Base-by-base conservation (phyloP, 23 tunicate genomes). In the Phallusia fumigata region DNA sequence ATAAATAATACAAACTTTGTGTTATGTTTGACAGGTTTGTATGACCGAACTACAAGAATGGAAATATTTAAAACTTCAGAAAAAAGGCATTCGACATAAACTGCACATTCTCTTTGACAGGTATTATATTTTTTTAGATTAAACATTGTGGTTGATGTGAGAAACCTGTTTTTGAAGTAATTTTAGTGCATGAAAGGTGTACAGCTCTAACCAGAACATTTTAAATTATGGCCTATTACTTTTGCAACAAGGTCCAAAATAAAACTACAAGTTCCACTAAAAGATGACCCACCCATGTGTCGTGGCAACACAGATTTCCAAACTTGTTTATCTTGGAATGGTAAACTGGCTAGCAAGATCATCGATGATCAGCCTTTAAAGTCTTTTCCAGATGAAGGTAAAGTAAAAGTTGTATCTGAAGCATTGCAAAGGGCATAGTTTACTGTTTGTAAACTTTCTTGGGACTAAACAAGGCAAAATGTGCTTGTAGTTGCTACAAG, bases 271-370 rank as follows among this genome's bases (percentile, higher is more conserved):
- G 22, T 86, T n/a, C 81, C 84, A 0, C 0, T 86, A 31, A 31
- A 74, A 31, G 52, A 50, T 32, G 77, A 65, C 12, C 45, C 74
- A 35, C 90, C 90, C 5, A 65, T 35, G 34, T 47, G 75, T 35
- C 33, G 91, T 36, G 33, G 82, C 21, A 78, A 74, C 31, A n/a
- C 47, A 21, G 65, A 32, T 5, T 31, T 50, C 0, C 47, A 45
- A 22, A 86, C 81, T 32, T 85, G 86, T 65, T 81, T 81, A 30
- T 44, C 89, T 0, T 90, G 95, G 95, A 47, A 74, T n/a, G 89
- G 36, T 69, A 11, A 81, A 64, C 73, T 86, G n/a, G 49, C 78
- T 0, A 50, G 65, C 26, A 44, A 31, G 8, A 8, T 78, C 65
- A 36, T 86, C 2, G 44, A 81, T 2, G 65, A 50, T 0, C 58